Evolutionary conservation across 92 coral and sea anemone species (phyloP), one percentile per base, ranked within the genome.

Genomic region (Siderastrea radians): DNA sequence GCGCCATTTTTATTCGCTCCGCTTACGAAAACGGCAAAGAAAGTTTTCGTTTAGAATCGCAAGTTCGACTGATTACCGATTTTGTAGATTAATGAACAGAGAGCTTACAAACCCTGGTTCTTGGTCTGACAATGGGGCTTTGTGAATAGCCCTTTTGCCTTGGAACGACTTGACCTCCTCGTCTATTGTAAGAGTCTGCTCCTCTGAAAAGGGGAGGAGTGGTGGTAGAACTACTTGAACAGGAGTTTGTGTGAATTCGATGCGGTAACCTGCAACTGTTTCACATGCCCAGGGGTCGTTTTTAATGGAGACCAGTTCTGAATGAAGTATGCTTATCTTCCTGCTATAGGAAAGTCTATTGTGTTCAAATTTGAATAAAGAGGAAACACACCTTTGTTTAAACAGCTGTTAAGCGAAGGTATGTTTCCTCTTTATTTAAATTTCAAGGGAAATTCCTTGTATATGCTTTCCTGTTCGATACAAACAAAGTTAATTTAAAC

Each of bases 71-170:
- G 66, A 17, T 19, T 53, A 26, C 17, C 44, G 76, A 82, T 70
- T 82, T 68, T 82, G 48, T 59, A 77, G 9, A 14, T 59, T 77
- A 77, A 55, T 78, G 87, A 71, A 71, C 45, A 71, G 76, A 44
- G 47, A 44, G 10, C 57, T 66, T 66, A 66, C 71, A 66, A 66
- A 26, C 7, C 48, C 45, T 66, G 71, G 71, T 66, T 66, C 71
- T 43, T 1, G 19, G 71, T n/a, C 71, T 66, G 48, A n/a, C 57
- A 53, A 53, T 5, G 57, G 57, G 57, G 57, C 10, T 53, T 53
- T 53, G 6, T 53, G 57, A 53, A 5, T 53, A 53, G 57, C 57
- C 38, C 38, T 26, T 26, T 26, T 26, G 38, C 38, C 38, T 26
- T 26, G 38, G 38, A 26, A 26, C 38, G 38, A 26, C 38, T 26